A percentile compares a stretch with the other conserved stretches of the same genome.
phyloP scores from a whole-genome alignment of 2,888 invertebrate species.

The Caenorhabditis sp. region DNA sequence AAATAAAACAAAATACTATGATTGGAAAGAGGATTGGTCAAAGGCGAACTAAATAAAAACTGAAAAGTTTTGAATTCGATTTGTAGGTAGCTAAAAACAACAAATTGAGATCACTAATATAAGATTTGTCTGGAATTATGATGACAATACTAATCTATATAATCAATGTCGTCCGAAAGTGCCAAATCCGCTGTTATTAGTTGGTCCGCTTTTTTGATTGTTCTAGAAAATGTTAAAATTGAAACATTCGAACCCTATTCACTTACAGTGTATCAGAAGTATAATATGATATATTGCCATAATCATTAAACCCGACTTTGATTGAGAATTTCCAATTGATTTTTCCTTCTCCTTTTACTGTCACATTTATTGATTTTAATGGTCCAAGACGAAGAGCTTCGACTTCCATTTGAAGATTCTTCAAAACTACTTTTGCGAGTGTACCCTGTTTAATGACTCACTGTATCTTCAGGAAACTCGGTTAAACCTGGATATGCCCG shows the following conservation, averaged over 20 bases:
- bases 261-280: background rate
- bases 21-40: too few relatives aligned
- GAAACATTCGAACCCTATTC: background rate
- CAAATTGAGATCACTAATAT: too few relatives aligned
- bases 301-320: background rate
- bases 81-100: too few relatives aligned
- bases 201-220: background rate
- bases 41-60: too few relatives aligned
- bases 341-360: background rate
- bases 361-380: background rate
- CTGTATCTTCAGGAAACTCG: constrained; percentile 9
- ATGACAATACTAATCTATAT: background rate
- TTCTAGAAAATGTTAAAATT: background rate
- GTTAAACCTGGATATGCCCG: constrained; percentile 21
- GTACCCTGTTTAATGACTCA: too few relatives aligned
- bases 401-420: background rate
- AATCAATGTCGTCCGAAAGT: background rate
- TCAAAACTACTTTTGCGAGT: too few relatives aligned
- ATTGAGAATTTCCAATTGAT: background rate
- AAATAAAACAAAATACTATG: background rate
- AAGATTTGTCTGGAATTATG: too few relatives aligned
- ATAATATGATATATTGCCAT: background rate
- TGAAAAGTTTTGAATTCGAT: too few relatives aligned
- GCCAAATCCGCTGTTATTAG: background rate
- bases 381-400: background rate